Base-by-base conservation (phyloP, 2,888 invertebrate species). In the Drosophila rellima region DNA sequence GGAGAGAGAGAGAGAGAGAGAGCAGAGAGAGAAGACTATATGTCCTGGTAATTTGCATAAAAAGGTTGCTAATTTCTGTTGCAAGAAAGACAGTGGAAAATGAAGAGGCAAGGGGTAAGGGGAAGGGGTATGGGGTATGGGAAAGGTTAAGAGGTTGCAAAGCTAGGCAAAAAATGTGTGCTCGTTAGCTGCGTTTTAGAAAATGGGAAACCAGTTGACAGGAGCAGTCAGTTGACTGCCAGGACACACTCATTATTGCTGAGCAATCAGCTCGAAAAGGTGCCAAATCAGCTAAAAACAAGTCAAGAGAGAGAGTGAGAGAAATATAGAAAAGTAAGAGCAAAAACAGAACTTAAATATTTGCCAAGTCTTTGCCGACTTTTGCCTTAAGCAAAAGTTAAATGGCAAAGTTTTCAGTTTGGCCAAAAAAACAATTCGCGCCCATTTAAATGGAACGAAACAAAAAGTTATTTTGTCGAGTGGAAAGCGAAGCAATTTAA, bases 391-490 rank as follows among this genome's bases (percentile, higher is more conserved):
- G 59, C 78, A 86, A 82, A 88, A 88, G 88, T 83, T 86, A 83
- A 82, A 82, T 88, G 86, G 77, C 70, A 82, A 82, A 82, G 83
- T 82, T 82, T 68, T 70, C 64, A 65, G 2, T 26, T 5, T 37
- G 37, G 45, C 67, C 80, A 67, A 82, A 85, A 33, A 83, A 86
- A 88, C 88, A 83, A 88, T 88, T 88, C 86, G 88, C 88, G 88
- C 73, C 83, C 78, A 88, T 86, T 88, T 86, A 88, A 88, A 74
- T 88, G 75, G 78, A 86, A 86, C 78, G 83, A 72, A 83, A 82
- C 72, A 80, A 86, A 88, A 88, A 77, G 78, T 85, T 82, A 7
- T 23, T 69, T 82, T 64, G 48, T 44, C 37, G 26, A 54, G 31
- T 29, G 18, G 11, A 62, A 8, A 40, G 29, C 39, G n/a, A 17